Percentiles rank a stretch among this genome's conserved stretches.
phyloP scores from a whole-genome alignment of 2,888 invertebrate species.

The Tipula helvola region DNA sequence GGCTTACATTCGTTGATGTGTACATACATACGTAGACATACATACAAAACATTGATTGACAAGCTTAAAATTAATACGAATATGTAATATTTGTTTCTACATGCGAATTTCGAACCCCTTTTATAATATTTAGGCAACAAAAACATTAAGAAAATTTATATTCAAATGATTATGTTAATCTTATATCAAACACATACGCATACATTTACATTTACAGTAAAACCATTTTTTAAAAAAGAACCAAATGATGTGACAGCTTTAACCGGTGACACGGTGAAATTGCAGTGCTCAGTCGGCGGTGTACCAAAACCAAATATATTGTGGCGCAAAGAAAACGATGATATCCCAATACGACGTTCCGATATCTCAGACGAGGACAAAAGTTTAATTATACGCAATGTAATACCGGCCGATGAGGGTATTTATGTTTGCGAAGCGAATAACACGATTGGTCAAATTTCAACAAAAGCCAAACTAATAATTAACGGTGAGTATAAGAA shows the following conservation, averaged over 20 bases:
- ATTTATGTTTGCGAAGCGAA: slow-evolving; percentile 82
- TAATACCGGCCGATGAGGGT: slow-evolving; percentile 73
- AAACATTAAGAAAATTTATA: background rate
- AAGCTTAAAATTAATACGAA: background rate
- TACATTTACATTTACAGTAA: slow-evolving; percentile 46
- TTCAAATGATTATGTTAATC: background rate
- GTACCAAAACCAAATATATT: slow-evolving; percentile 81
- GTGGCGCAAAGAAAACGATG: slow-evolving; percentile 79
- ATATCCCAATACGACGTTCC: slow-evolving; percentile 65
- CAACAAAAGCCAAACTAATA: slow-evolving; percentile 72
- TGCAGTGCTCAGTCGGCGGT: slow-evolving; percentile 81
- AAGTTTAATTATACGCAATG: slow-evolving; percentile 70
- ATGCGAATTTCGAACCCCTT: background rate
- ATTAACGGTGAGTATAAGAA: slow-evolving; percentile 61
- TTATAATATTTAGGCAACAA: background rate
- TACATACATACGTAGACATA: background rate
- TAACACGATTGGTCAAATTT: slow-evolving; percentile 76
- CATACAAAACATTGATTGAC: background rate
- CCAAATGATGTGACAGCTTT: slow-evolving; percentile 78
- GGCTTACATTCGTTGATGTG: background rate
- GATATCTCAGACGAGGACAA: slow-evolving; percentile 57
- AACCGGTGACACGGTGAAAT: slow-evolving; percentile 72
- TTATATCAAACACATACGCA: background rate
- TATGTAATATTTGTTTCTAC: background rate
- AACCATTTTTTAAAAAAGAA: slow-evolving; percentile 78